phyloP scores from a whole-genome alignment of 2,888 invertebrate genomes.

The Thymelicus acteon region DNA sequence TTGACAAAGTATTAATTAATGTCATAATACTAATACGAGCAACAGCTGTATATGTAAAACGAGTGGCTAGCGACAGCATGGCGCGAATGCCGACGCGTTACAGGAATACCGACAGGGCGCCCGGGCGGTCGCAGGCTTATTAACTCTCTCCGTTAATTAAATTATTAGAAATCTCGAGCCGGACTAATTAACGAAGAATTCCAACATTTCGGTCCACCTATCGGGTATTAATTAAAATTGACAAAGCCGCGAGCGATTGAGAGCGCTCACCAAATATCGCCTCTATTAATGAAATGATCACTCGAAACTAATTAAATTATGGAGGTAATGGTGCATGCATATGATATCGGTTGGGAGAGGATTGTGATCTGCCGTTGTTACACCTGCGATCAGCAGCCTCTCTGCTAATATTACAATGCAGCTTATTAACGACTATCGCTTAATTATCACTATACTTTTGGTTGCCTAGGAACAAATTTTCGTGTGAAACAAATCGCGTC shows the following conservation, averaged over 20 bases:
- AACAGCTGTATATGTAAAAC: constrained; percentile 29
- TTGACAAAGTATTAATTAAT: constrained; percentile 1
- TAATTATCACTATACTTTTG: constrained; percentile 4
- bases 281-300: constrained; percentile 83
- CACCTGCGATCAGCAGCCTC: constrained; percentile 41
- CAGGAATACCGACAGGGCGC: constrained; percentile 65
- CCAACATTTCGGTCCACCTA: constrained; percentile 83
- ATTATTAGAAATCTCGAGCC: constrained; percentile 83
- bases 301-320: constrained; percentile 84
- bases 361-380: constrained; percentile 43
- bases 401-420: constrained; percentile 28
- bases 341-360: constrained; percentile 64
- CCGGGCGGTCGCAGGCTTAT: constrained; percentile 66
- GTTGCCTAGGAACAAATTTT: too few species aligned
- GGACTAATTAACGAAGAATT: constrained; percentile 84
- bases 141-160: constrained; percentile 81
- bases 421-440: constrained; percentile 12
- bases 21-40: constrained; percentile 20
- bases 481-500: too few species aligned
- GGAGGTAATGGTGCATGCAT: constrained; percentile 81
- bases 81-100: constrained; percentile 66
- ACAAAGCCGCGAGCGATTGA: constrained; percentile 77
- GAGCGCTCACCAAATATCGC: constrained; percentile 79
- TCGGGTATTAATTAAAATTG: constrained; percentile 83
- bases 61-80: constrained; percentile 35